A percentile compares a stretch with the other conserved stretches of the same genome.
These are phyloP conservation scores for Andrena cerasifolii DNA, from an alignment of 1,140 invertebrate species.

Conservation along the genomic window DNA sequence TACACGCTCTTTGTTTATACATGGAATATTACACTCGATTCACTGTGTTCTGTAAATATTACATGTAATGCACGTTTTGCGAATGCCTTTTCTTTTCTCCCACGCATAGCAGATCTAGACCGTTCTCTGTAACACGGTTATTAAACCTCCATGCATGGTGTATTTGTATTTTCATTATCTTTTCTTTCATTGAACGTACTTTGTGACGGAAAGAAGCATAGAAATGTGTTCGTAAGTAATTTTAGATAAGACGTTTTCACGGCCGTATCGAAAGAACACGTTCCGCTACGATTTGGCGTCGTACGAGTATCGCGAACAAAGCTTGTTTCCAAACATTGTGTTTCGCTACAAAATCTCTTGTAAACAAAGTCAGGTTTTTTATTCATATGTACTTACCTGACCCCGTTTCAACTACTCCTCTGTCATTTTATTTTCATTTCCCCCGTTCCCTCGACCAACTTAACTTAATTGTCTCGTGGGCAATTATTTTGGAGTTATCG, in stretches of 20 bases:
- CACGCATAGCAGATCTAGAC: neutral
- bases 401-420: no score
- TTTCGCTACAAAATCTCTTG: neutral
- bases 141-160: slow-evolving; percentile 37
- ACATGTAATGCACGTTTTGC: slow-evolving; percentile 44
- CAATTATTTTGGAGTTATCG: no score
- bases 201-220: slow-evolving; percentile 54
- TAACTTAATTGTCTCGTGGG: no score
- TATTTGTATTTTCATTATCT: slow-evolving; percentile 27
- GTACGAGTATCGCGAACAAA: neutral
- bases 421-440: neutral
- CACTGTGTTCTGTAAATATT: slow-evolving; percentile 29
- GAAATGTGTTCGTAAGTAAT: slow-evolving; percentile 62
- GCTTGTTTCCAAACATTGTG: neutral
- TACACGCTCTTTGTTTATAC: slow-evolving; percentile 35
- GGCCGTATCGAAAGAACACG: neutral
- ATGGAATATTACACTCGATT: slow-evolving; percentile 15
- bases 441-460: neutral
- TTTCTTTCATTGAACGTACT: slow-evolving; percentile 45
- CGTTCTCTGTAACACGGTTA: slow-evolving; percentile 10
- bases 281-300: neutral
- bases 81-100: slow-evolving; percentile 21
- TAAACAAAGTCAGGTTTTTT: no score
- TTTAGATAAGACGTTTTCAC: slow-evolving; percentile 45
- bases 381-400: no score